Evolutionary conservation across 2,797 vertebrate genomes (phyloP).

Genomic region (Ceryle rudis): DNA sequence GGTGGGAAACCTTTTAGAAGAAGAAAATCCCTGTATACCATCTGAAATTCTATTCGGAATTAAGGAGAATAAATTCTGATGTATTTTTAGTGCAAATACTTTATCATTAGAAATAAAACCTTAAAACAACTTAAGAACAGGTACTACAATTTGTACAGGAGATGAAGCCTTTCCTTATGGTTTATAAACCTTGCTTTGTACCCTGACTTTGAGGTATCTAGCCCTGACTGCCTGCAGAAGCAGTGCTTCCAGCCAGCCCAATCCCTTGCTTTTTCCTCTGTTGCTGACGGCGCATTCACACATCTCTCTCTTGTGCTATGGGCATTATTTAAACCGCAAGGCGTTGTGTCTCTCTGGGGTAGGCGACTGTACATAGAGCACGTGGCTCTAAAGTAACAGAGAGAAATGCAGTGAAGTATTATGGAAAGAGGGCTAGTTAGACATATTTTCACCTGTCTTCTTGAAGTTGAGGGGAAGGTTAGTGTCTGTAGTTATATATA

Average conservation of each 20-base stretch:
- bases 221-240: background rate
- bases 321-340: background rate
- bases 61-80: background rate
- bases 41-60: background rate
- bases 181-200: background rate
- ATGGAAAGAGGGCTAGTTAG: background rate
- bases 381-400: background rate
- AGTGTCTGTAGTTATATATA: background rate
- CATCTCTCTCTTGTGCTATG: background rate
- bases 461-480: background rate
- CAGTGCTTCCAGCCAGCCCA: background rate
- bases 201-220: background rate
- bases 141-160: background rate
- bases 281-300: accelerated
- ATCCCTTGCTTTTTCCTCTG: background rate
- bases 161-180: background rate
- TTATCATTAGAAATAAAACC: background rate
- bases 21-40: background rate
- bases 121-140: background rate
- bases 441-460: background rate
- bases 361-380: background rate
- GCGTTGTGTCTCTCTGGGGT: background rate
- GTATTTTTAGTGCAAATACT: background rate
- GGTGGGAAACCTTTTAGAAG: background rate
- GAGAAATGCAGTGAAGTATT: background rate